phyloP scores from a whole-genome alignment of 1,140 invertebrate species.

The Polypedilum vanderplanki region DNA sequence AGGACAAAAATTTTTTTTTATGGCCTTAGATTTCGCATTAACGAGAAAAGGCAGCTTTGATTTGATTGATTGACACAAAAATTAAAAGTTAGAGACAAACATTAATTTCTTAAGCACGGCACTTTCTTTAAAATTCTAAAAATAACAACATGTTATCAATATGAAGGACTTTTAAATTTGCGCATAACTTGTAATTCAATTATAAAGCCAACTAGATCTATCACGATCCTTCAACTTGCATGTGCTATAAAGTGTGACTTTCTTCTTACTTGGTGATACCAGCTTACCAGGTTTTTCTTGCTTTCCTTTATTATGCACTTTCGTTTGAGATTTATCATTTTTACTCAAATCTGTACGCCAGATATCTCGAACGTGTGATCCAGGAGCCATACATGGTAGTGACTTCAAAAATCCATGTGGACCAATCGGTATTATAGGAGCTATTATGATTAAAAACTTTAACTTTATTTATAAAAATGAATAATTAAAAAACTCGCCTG shows the following conservation, averaged over 20 bases:
- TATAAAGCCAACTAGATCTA: conserved; percentile 21
- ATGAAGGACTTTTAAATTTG: not conserved
- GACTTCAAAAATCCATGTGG: conserved; percentile 41
- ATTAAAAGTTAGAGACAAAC: not conserved
- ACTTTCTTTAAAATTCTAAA: not conserved
- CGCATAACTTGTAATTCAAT: not conserved
- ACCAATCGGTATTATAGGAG: conserved; percentile 42
- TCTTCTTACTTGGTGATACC: conserved; percentile 41
- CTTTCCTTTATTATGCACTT: not conserved
- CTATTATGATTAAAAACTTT: too few relatives aligned
- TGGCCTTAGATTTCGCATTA: not conserved
- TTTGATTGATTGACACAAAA: not conserved
- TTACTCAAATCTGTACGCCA: not conserved
- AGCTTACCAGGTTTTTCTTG: conserved; percentile 44
- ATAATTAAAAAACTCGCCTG: too few relatives aligned
- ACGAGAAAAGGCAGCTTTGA: not conserved
- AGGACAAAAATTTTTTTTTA: not conserved
- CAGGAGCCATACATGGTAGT: conserved; percentile 40
- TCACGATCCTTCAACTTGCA: conserved; percentile 11
- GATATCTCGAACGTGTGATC: conserved; percentile 30
- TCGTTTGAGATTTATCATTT: not conserved
- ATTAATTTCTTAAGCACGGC: not conserved
- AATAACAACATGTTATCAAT: not conserved
- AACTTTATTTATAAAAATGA: too few relatives aligned
- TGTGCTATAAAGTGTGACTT: not conserved